Conservation (phyloP, 2,797 vertebrate genomes). For the Xyrichtys novacula region DNA sequence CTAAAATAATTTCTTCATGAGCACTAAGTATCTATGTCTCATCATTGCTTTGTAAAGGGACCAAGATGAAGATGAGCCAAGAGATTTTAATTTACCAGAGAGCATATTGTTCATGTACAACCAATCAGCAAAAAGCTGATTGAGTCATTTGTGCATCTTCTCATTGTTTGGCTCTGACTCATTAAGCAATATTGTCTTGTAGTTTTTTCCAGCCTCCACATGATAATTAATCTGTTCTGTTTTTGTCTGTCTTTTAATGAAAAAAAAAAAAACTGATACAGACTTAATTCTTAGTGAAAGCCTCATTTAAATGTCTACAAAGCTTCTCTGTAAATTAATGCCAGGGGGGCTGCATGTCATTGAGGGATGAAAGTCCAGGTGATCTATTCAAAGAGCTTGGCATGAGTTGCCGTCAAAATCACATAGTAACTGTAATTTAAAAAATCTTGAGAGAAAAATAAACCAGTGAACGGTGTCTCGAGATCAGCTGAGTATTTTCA, state of each 20-base stretch:
- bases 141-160: not conserved
- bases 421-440: too few species aligned
- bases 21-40: too few species aligned
- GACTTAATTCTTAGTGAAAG: slow-evolving; percentile 31
- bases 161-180: not conserved
- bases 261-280: slow-evolving; percentile 10
- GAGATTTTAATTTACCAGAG: slow-evolving; percentile 3
- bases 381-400: slow-evolving; percentile 20
- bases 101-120: not conserved
- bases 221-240: slow-evolving; percentile 9
- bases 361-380: slow-evolving; percentile 13
- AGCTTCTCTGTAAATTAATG: slow-evolving; percentile 1
- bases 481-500: not conserved
- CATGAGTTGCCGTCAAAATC: slow-evolving; percentile 6
- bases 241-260: not conserved
- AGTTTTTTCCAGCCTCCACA: slow-evolving; percentile 9
- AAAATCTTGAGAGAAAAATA: not conserved
- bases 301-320: slow-evolving; percentile 48
- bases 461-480: not conserved
- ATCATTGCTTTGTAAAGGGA: too few species aligned
- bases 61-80: not conserved
- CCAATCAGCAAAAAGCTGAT: not conserved
- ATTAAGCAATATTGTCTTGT: not conserved
- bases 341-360: slow-evolving; percentile 12
- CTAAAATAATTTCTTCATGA: too few species aligned